A percentile compares a stretch with the other conserved stretches of the same genome.
These are phyloP conservation scores for Petrocephalus schoutedeni DNA, from an alignment of 2,797 vertebrate species.

Conservation along the genomic window DNA sequence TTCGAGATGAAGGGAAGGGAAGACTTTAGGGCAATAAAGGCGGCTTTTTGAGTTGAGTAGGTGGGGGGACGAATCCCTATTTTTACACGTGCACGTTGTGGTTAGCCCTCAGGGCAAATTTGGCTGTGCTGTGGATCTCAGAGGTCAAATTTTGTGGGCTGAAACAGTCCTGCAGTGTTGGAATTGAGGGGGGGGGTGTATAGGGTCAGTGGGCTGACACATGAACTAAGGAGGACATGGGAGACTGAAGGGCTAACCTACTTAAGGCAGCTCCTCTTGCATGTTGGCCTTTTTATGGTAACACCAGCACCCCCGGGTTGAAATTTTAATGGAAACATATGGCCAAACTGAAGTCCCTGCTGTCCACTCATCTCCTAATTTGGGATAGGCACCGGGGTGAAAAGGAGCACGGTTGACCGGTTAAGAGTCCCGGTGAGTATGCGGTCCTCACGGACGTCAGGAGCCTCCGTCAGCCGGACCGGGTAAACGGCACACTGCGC, in stretches of 20 bases:
- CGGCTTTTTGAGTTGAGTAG: not conserved
- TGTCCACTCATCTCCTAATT: not conserved
- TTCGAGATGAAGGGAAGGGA: not conserved
- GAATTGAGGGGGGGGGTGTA: not conserved
- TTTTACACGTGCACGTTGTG: too few relatives aligned
- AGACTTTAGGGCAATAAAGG: not conserved
- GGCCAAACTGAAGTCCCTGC: not conserved
- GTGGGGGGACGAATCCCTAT: too few relatives aligned
- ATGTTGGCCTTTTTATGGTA: not conserved
- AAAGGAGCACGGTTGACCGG: not conserved
- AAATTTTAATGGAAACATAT: constrained; percentile 19
- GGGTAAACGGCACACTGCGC: not conserved
- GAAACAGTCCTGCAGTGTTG: not conserved
- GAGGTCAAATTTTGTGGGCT: too few relatives aligned
- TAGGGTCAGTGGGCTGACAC: not conserved
- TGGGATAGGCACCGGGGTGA: not conserved
- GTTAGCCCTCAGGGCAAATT: too few relatives aligned
- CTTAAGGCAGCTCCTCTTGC: not conserved
- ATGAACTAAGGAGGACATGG: not conserved
- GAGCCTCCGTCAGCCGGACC: not conserved
- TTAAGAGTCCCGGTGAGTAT: not conserved
- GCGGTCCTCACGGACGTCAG: not conserved
- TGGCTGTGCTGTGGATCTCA: too few relatives aligned
- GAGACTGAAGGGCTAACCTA: not conserved
- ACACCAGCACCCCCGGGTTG: not conserved